Evolutionary conservation across 2,113 vertebrate genomes (phyloP), one percentile per base, ranked within the genome.

Genomic region (Oreochromis tanganicae): DNA sequence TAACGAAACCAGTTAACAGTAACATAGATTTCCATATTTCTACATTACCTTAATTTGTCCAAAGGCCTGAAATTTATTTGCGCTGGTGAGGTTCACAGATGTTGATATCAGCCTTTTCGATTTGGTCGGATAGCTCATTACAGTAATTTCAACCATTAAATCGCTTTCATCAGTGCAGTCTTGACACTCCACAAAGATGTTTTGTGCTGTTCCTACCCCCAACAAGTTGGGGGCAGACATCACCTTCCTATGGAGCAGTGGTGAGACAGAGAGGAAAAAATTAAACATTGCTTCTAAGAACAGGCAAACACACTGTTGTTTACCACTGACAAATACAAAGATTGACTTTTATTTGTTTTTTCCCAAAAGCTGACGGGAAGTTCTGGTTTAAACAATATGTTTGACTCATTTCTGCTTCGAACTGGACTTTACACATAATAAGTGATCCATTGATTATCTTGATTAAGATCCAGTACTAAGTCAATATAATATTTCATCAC

Each of bases 141-240:
- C 92, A 0, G 0, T 21, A 54, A 96, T 93, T 57, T 54, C 73
- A 3, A 95, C 93, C 0, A 2, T 2, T 1, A 93, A 1, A 4
- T 55, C 0, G 1, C 1, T 0, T 1, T 79, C 80, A 27, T 34
- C 36, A 0, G 83, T 11, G 16, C 93, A 93, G 66, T 94, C 95
- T 79, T 96, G 96, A n/a, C 88, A 92, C 81, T 96, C 95, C 87
- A 96, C 89, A 86, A 96, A 94, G 21, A 96, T 83, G 2, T 91
- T 95, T 87, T 95, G 94, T 7, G 80, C 9, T 56, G 80, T 85
- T 57, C 93, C 93, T 17, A 96, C 87, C 4, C 93, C 80, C 89
- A 96, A 68, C 63, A 96, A 29, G 52, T 95, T 96, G 13, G 95
- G 95, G 48, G 95, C 93, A 8, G 93, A 87, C 87, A 96, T 68